These are phyloP conservation scores for Garra rufa DNA, from an alignment of 2,113 vertebrate genomes.

Conservation along the genomic window DNA sequence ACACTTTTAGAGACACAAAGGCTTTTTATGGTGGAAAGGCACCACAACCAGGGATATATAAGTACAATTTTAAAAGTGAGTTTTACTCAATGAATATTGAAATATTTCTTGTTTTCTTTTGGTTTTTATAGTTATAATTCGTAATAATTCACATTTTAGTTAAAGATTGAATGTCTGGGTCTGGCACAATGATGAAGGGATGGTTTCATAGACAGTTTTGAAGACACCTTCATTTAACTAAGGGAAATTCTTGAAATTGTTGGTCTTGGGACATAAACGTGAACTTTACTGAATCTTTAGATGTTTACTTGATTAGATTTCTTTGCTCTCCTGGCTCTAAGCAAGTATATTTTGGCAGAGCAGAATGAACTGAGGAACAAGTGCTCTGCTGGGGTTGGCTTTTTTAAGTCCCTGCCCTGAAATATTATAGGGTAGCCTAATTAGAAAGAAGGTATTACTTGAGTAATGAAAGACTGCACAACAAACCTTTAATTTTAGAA, in stretches of 20 bases:
- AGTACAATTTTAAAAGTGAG: too few species aligned
- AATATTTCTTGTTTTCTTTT: not conserved
- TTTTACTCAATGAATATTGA: not conserved
- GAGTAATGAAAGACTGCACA: not conserved
- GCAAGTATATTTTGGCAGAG: not conserved
- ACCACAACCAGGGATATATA: not conserved
- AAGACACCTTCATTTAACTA: not conserved
- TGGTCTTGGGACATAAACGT: too few species aligned
- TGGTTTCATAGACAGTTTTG: not conserved
- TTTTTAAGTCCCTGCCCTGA: not conserved
- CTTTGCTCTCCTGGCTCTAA: not conserved
- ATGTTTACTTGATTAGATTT: not conserved
- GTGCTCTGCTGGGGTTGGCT: not conserved
- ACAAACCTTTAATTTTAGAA: not conserved
- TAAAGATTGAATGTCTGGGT: not conserved
- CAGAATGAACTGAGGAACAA: not conserved
- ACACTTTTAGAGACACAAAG: not conserved
- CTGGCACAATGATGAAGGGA: not conserved
- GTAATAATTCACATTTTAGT: too few species aligned
- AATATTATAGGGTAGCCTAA: too few species aligned
- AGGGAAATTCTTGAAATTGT: not conserved
- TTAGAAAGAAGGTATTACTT: not conserved
- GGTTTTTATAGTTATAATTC: too few species aligned
- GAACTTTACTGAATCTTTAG: not conserved
- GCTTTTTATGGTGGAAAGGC: not conserved